A percentile compares a stretch with the other conserved stretches of the same genome.
Evolutionary conservation across 2,888 invertebrate species (phyloP).

Genomic region (Ypsolopha scabrella): DNA sequence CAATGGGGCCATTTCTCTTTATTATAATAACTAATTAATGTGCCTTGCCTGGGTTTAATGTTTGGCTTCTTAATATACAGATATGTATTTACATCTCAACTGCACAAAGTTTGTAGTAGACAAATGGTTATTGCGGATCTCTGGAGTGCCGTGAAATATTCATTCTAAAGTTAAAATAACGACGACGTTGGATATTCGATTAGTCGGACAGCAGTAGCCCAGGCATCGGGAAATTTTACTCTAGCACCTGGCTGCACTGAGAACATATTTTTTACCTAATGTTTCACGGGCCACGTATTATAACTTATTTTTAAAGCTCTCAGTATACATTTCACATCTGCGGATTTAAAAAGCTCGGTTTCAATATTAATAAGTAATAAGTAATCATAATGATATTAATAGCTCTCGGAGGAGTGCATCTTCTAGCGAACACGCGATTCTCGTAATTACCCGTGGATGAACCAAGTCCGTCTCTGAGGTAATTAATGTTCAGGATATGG

Average conservation of each 20-base stretch:
- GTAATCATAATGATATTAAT: constrained; percentile 17
- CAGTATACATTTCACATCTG: not conserved
- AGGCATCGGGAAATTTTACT: not conserved
- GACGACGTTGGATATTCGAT: too few relatives aligned
- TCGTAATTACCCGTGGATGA: constrained; percentile 3
- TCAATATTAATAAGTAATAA: constrained; percentile 27
- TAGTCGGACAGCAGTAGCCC: not conserved
- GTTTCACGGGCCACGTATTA: too few relatives aligned
- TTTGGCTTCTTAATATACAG: not conserved
- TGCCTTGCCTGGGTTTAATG: too few relatives aligned
- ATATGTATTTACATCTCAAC: not conserved
- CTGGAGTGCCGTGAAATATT: too few relatives aligned
- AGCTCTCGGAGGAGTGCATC: constrained; percentile 21
- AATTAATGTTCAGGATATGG: not conserved
- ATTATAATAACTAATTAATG: too few relatives aligned
- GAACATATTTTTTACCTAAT: too few relatives aligned
- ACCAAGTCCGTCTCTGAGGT: not conserved
- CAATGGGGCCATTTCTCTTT: too few relatives aligned
- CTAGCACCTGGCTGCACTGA: too few relatives aligned
- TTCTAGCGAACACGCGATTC: constrained; percentile 27
- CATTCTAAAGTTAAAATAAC: too few relatives aligned
- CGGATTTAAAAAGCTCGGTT: constrained; percentile 22
- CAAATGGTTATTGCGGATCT: too few relatives aligned
- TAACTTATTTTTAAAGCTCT: too few relatives aligned
- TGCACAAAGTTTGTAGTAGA: too few relatives aligned